Conservation (phyloP, 2,888 invertebrate genomes). For the Sesia bembeciformis region DNA sequence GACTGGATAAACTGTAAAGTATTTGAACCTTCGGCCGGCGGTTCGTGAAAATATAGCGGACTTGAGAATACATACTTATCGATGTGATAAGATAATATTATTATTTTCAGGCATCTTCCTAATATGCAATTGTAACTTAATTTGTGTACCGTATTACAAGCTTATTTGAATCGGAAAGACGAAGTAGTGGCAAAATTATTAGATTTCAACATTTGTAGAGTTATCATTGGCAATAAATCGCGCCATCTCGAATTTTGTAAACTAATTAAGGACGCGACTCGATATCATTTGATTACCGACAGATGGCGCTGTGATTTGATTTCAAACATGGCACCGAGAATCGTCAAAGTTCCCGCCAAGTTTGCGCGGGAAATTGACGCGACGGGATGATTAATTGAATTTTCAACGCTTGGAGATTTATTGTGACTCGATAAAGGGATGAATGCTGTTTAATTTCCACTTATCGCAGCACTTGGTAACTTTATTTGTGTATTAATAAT, state of each 20-base stretch:
- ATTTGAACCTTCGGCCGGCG: no score
- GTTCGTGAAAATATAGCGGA: no score
- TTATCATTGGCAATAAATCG: conserved; percentile 24
- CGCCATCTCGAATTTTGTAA: conserved; percentile 43
- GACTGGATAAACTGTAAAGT: no score
- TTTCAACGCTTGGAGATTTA: conserved; percentile 55
- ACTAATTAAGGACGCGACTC: conserved; percentile 53
- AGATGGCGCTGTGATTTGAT: conserved; percentile 54
- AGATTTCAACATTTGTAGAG: conserved; percentile 5
- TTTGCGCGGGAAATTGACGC: conserved; percentile 40
- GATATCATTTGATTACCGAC: conserved; percentile 66
- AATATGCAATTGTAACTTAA: no score
- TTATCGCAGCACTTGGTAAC: neutral
- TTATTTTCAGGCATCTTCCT: no score
- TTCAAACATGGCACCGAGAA: conserved; percentile 29
- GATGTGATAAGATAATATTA: no score
- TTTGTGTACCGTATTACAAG: no score
- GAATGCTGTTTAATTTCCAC: neutral
- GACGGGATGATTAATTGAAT: conserved; percentile 49
- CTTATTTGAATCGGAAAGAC: no score
- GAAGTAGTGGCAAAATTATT: neutral
- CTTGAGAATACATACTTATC: no score
- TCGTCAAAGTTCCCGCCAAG: conserved; percentile 38
- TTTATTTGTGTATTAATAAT: neutral
- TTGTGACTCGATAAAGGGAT: conserved; percentile 39